Base-by-base conservation (phyloP, 2,797 vertebrate species). In the Zenarchopterus dispar region DNA sequence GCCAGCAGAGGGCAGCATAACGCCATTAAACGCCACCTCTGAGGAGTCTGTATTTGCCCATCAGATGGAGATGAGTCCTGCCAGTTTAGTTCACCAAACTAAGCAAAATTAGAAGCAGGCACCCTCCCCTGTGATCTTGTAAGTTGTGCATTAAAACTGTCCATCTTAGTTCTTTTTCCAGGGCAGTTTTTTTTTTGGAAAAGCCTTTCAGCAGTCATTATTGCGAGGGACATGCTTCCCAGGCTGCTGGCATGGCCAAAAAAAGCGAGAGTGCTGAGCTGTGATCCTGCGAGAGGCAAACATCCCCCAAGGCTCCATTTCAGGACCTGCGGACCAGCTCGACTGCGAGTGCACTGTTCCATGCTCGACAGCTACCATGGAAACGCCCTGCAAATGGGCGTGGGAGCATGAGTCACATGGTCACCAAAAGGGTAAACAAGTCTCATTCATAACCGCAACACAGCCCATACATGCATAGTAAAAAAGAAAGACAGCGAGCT, bases 391-490 rank as follows among this genome's bases (percentile, higher is more conserved):
- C 77, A 43, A 90, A 91, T 90, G 88, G 90, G 89, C 55, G 90
- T 90, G 85, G 87, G 89, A 85, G 86, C 72, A 68, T 52, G 80
- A 87, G 88, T 93, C 92, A 93, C 90, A 84, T 92, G 93, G 87
- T 81, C 85, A 79, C 49, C 58, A 60, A 86, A 87, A 85, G 85
- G 78, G 89, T 94, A 93, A 94, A 94, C 91, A 94, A 86, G 88
- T 73, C 91, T 90, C 91, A 93, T 94, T 94, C 92, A 93, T 89
- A 88, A 93, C 85, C 74, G 24, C 81, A 70, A 56, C 78, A 73
- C 69, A 61, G 65, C 48, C 80, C 65, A 57, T 69, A 71, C 70
- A 82, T 69, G 21, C 45, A 47, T 47, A 23, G 22, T 47, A 22
- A 22, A 47, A 47, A 19, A 43, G 18, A 69, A 53, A 21, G 75